phyloP scores from a whole-genome alignment of 1,140 invertebrate species.

The Macrocentrus cingulum region DNA sequence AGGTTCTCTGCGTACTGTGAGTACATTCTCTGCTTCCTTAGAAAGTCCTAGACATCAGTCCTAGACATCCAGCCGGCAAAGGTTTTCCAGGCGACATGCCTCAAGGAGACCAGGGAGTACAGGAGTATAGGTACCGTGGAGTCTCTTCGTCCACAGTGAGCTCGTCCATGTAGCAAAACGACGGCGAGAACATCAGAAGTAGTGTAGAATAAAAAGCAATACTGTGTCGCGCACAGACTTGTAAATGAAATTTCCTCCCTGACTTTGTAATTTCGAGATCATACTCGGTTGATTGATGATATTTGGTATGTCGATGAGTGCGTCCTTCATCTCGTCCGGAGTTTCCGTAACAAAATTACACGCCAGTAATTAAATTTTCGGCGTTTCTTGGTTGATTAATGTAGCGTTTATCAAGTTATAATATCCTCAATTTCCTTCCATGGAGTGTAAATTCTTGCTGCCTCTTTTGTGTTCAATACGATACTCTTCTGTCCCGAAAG shows the following conservation, averaged over 20 bases:
- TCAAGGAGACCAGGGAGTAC: slow-evolving; percentile 74
- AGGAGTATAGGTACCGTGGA: slow-evolving; percentile 65
- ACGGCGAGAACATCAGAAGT: slow-evolving; percentile 81
- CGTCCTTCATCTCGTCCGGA: slow-evolving; percentile 85
- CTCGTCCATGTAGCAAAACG: slow-evolving; percentile 81
- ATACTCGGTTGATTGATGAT: slow-evolving; percentile 67
- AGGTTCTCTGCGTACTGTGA: slow-evolving; percentile 79
- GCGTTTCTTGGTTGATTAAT: slow-evolving; percentile 76
- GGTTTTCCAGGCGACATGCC: slow-evolving; percentile 66
- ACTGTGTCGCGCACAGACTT: slow-evolving; percentile 82
- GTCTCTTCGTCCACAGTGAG: slow-evolving; percentile 67
- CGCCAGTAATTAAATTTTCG: slow-evolving; percentile 90
- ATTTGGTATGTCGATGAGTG: slow-evolving; percentile 77
- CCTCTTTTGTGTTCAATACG: slow-evolving; percentile 61
- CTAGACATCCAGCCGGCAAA: slow-evolving; percentile 71
- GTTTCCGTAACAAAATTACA: slow-evolving; percentile 91
- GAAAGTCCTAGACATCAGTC: slow-evolving; percentile 77
- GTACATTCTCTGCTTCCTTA: slow-evolving; percentile 89
- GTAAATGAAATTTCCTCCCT: slow-evolving; percentile 66
- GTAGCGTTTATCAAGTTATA: slow-evolving; percentile 79
- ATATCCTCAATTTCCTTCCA: slow-evolving; percentile 82
- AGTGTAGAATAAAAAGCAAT: slow-evolving; percentile 83
- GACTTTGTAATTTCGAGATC: slow-evolving; percentile 55
- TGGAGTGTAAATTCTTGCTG: slow-evolving; percentile 76
- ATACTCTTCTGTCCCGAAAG: slow-evolving; percentile 71